Conservation (phyloP, 2,888 invertebrate species). For the Chouioia cunea region DNA sequence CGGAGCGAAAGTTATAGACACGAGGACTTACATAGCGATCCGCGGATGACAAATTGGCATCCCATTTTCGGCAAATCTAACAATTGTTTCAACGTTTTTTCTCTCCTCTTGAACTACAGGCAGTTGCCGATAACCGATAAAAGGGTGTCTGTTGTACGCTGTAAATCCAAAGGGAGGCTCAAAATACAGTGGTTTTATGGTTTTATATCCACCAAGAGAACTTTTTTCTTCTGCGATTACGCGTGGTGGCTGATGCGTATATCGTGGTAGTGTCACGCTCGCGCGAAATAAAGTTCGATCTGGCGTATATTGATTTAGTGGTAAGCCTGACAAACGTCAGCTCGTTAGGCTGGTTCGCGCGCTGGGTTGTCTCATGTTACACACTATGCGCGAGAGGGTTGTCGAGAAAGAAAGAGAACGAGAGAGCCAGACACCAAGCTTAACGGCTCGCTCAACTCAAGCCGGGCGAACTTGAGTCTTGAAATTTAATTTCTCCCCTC, state of each 20-base stretch:
- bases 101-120: too few species aligned
- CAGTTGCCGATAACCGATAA: too few species aligned
- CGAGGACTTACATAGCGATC: neutral
- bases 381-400: conserved; percentile 33
- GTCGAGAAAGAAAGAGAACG: neutral
- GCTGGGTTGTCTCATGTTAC: conserved; percentile 45
- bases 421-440: conserved; percentile 1
- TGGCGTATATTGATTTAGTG: conserved; percentile 47
- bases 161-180: too few species aligned
- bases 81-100: neutral
- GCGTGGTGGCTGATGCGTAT: conserved; percentile 5
- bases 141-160: too few species aligned
- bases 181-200: neutral
- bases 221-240: too few species aligned
- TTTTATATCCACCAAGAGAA: conserved; percentile 42
- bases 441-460: conserved; percentile 24
- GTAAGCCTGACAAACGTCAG: conserved; percentile 43
- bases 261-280: conserved; percentile 1
- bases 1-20: conserved; percentile 24
- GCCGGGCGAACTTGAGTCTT: conserved; percentile 32
- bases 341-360: conserved; percentile 39
- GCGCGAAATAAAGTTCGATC: conserved; percentile 44
- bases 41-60: conserved; percentile 14
- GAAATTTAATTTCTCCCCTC: conserved; percentile 30
- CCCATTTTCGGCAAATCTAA: neutral